Percentiles rank a stretch among this genome's conserved stretches.
These are phyloP conservation scores for Catostomus latipinnis DNA, from an alignment of 2,797 vertebrate genomes.

Conservation along the genomic window DNA sequence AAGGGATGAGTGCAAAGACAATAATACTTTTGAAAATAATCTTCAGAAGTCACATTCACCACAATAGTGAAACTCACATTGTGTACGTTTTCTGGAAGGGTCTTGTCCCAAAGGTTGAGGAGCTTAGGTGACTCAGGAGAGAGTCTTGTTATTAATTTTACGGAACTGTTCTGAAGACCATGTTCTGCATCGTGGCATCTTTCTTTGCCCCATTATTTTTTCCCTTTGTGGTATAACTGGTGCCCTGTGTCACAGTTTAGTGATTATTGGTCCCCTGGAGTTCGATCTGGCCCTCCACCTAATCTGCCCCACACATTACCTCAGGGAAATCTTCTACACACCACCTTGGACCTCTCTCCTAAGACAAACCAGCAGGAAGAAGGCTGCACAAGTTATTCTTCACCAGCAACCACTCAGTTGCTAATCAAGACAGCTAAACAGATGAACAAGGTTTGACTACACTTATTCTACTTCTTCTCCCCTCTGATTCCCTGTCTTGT, in stretches of 20 bases:
- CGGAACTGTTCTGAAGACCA: constrained; percentile 44
- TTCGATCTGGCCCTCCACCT: constrained; percentile 55
- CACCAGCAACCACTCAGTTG: constrained; percentile 26
- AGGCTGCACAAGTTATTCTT: constrained; percentile 48
- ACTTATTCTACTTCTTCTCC: not conserved
- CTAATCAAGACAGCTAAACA: constrained; percentile 45
- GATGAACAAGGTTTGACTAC: constrained; percentile 29
- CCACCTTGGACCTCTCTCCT: constrained; percentile 49
- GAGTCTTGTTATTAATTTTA: constrained; percentile 49
- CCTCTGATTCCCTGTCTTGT: constrained; percentile 30
- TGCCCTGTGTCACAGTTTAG: constrained; percentile 36
- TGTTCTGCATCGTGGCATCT: constrained; percentile 59
- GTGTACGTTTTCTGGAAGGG: constrained; percentile 41
- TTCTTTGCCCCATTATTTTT: constrained; percentile 34
- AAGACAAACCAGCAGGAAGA: constrained; percentile 39
- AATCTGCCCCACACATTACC: constrained; percentile 62
- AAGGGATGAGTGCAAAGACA: constrained; percentile 52
- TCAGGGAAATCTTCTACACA: constrained; percentile 49
- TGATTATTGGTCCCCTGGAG: constrained; percentile 36
- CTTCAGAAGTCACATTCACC: constrained; percentile 35
- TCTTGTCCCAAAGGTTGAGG: constrained; percentile 38
- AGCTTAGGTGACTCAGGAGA: constrained; percentile 48
- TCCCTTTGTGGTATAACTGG: constrained; percentile 31
- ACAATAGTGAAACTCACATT: constrained; percentile 25
- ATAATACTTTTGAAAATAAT: constrained; percentile 41